Base-by-base conservation (phyloP, 2,797 vertebrate species). In the Nannoperca obscura region DNA sequence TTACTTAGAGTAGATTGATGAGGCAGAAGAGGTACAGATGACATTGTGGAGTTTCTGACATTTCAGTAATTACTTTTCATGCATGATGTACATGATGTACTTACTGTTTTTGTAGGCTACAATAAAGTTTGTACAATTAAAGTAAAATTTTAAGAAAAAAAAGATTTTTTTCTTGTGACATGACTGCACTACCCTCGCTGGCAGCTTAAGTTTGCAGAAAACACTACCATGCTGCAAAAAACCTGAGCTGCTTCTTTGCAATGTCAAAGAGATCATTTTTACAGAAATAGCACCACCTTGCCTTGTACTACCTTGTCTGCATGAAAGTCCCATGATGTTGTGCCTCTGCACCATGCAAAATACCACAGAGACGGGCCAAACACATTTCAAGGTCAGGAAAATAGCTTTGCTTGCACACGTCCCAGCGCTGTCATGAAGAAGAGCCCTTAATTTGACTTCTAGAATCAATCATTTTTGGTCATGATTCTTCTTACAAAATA, bases 341-440 rank as follows among this genome's bases (percentile, higher is more conserved):
- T 62, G 54, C 36, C 58, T 71, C 53, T 74, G 74, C 63, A 61
- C 58, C 22, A 62, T 63, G 38, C 34, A 49, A 74, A 82, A 80
- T 79, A 80, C 65, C 73, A 57, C 74, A 66, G 73, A 69, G 85
- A 84, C 24, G 22, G 3, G 24, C 32, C 53, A 64, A 78, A 40
- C 68, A 81, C 74, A 74, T 64, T 74, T 75, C 74, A 88, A 85
- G 74, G 78, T 82, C 80, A 81, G 65, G 57, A 68, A 83, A 84
- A 83, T 9, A 67, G 54, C 68, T 36, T 15, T n/a, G 63, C 62
- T 47, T 54, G 64, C 19, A 3, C 49, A 57, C 14, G 5, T 72
- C 65, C 47, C 38, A 19, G 59, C 12, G 0, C 68, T 76, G 63
- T 77, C 64, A 34, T 50, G 19, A 46, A 71, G 64, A 22, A 60